These are phyloP conservation scores for Cardinalis cardinalis DNA, from an alignment of 2,113 vertebrate species.

Conservation along the genomic window DNA sequence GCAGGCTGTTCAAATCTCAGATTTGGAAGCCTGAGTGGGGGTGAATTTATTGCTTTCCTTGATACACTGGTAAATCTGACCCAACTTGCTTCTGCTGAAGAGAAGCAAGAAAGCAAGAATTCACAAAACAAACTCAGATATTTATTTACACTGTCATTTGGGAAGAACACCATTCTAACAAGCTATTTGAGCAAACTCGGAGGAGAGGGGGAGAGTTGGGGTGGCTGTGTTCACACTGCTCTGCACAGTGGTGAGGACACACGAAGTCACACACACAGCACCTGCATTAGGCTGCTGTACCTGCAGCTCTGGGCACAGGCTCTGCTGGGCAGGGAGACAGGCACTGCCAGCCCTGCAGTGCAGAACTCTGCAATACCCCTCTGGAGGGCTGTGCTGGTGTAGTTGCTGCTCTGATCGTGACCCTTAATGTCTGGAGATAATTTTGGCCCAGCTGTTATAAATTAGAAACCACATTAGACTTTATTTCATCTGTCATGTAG, in stretches of 20 bases:
- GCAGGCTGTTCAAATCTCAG: not conserved
- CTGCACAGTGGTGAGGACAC: rapidly evolving
- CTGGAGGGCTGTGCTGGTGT: not conserved
- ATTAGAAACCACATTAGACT: not conserved
- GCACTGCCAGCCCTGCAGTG: not conserved
- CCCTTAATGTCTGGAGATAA: not conserved
- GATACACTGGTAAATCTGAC: not conserved
- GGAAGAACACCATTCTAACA: not conserved
- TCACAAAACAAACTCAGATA: not conserved
- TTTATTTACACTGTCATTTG: not conserved
- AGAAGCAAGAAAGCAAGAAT: not conserved
- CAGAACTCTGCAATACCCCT: not conserved
- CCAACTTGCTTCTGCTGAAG: not conserved
- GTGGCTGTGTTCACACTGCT: not conserved
- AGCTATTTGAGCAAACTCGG: not conserved
- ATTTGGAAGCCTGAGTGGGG: not conserved
- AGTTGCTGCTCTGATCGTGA: not conserved
- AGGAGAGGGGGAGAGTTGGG: not conserved
- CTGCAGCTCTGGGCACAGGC: not conserved
- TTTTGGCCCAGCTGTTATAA: not conserved
- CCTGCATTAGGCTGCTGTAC: rapidly evolving
- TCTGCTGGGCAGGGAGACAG: not conserved
- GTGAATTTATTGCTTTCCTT: conserved; percentile 2
- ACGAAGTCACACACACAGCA: rapidly evolving
- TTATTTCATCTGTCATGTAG: not conserved